Evolutionary conservation across 2,797 vertebrate species (phyloP), one percentile per base, ranked within the genome.

Genomic region (Acropternis orthonyx): DNA sequence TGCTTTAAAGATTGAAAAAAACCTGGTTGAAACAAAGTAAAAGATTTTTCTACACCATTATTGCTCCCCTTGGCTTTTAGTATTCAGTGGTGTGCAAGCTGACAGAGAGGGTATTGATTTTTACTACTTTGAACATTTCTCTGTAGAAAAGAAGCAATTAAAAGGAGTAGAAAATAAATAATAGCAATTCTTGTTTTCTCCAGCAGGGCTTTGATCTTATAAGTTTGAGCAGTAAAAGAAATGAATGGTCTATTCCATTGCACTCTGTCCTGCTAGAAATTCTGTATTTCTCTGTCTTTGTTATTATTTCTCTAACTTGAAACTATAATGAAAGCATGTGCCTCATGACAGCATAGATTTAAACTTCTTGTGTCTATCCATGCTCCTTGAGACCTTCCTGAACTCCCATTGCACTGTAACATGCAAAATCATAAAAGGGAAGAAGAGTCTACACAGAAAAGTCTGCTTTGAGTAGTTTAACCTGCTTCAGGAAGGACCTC

Each of bases 131-230:
- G 39, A 90, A 79, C 49, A 41, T 63, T 86, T 88, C 55, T 94
- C 84, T 3, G 2, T 66, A 54, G 67, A 76, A 87, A 4, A 73
- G 27, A n/a, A 90, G 43, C 26, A 54, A 86, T 62, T 86, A 94
- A 93, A 80, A 86, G 8, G 23, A 88, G 14, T 32, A 82, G 82
- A 74, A 85, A 85, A 91, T 16, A 77, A 92, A 68, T 77, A 84
- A 74, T n/a, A 94, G 65, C 21, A 51, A 78, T 84, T 85, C 58
- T 88, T 94, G 85, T 83, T 95, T 96, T 85, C 66, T 86, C 55
- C 76, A 88, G 20, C 27, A 89, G 51, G 55, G 51, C 74, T 94
- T 88, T 3, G 4, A 67, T 84, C 59, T 91, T 92, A 85, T 44
- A 84, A 81, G 51, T 74, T 73, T 32, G 82, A 81, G 73, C n/a